phyloP scores from a whole-genome alignment of 1,140 invertebrate species.

The Chelonus insularis region DNA sequence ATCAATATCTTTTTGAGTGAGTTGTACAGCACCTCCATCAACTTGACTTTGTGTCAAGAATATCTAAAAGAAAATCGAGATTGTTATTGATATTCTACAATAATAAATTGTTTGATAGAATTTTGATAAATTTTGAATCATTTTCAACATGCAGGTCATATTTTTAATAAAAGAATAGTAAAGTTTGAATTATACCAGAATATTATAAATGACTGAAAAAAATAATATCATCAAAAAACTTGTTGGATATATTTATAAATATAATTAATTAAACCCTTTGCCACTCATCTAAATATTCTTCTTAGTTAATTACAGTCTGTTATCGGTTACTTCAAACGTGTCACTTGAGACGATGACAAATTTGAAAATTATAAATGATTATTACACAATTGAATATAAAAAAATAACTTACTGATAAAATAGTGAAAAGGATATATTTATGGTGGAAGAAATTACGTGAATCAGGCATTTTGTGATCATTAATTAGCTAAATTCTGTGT shows the following conservation, averaged over 20 bases:
- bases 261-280: not conserved
- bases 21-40: slow-evolving; percentile 74
- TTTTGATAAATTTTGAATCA: not conserved
- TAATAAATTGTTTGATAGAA: slow-evolving; percentile 7
- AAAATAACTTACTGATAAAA: slow-evolving; percentile 47
- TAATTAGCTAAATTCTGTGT: slow-evolving; percentile 39
- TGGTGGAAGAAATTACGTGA: slow-evolving; percentile 44
- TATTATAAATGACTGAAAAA: no score
- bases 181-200: no score
- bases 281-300: no score
- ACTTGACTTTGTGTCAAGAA: slow-evolving; percentile 69
- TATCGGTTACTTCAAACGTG: slow-evolving; percentile 14
- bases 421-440: slow-evolving; percentile 40
- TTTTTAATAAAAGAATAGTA: no score
- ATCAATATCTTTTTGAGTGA: slow-evolving; percentile 79
- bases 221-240: no score
- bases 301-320: no score
- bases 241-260: no score
- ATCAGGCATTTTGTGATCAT: slow-evolving; percentile 47
- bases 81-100: no score
- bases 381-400: slow-evolving; percentile 1
- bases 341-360: slow-evolving; percentile 20
- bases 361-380: slow-evolving; percentile 18
- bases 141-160: no score
- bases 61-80: slow-evolving; percentile 62